Evolutionary conservation across 2,113 vertebrate genomes (phyloP).

Genomic region (Hymenochirus boettgeri): DNA sequence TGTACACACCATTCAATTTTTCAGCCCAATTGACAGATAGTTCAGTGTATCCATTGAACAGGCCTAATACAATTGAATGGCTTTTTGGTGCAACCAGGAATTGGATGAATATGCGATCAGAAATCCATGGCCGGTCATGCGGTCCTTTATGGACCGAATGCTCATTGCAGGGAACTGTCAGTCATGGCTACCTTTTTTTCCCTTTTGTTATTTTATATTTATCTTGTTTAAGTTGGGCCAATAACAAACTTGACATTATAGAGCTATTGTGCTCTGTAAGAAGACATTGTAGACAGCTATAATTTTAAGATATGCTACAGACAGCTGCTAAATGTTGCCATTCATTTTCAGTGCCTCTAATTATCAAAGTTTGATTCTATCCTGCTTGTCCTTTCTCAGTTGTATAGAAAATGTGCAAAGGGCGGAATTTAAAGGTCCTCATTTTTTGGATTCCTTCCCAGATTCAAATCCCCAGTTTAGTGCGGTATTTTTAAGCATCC

Average conservation of each 20-base stretch:
- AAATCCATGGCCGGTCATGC: too few relatives aligned
- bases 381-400: background rate
- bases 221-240: too few relatives aligned
- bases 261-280: background rate
- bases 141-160: too few relatives aligned
- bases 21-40: too few relatives aligned
- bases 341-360: background rate
- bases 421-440: background rate
- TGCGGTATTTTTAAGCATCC: background rate
- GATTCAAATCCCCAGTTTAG: background rate
- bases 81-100: too few relatives aligned
- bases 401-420: background rate
- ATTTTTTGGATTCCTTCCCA: conserved; percentile 19
- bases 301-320: conserved; percentile 1
- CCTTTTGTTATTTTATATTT: too few relatives aligned
- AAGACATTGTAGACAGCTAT: background rate
- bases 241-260: background rate
- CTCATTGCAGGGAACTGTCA: too few relatives aligned
- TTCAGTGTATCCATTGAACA: too few relatives aligned
- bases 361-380: conserved; percentile 7
- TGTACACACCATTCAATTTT: too few relatives aligned
- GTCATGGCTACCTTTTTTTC: too few relatives aligned
- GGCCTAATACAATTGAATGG: too few relatives aligned
- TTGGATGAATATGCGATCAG: too few relatives aligned
- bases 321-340: background rate